Conservation (phyloP, 2,113 vertebrate species). For the Vireo altiloquus region DNA sequence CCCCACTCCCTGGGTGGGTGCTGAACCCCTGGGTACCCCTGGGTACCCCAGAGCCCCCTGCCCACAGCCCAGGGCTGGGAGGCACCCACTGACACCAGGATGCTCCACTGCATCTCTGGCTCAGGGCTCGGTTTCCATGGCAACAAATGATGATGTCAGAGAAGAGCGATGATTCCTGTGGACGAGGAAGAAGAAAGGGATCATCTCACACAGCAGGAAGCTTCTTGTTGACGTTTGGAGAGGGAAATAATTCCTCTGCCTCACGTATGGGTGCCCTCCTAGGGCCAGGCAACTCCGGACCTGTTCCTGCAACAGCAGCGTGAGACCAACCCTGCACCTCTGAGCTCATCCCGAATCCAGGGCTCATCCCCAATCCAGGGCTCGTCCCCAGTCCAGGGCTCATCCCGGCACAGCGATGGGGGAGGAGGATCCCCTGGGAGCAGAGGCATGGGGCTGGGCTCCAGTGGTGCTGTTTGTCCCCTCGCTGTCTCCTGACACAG, state of each 20-base stretch:
- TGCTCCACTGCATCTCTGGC: background rate
- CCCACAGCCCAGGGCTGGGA: background rate
- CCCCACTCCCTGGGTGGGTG: accelerated
- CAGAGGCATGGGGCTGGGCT: background rate
- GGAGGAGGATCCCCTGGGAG: too few species aligned
- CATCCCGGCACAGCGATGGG: accelerated
- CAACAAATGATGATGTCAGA: constrained; percentile 57
- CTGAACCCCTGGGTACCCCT: background rate
- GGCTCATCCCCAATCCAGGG: background rate
- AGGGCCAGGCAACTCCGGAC: background rate
- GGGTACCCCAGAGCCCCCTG: background rate
- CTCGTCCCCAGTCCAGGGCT: too few species aligned
- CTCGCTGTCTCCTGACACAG: accelerated
- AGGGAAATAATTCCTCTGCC: background rate
- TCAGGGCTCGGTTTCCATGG: constrained; percentile 7
- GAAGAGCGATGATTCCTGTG: background rate
- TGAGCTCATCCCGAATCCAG: background rate
- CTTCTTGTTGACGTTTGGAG: background rate
- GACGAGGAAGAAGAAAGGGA: background rate
- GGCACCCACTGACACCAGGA: background rate
- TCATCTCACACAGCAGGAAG: constrained; percentile 31
- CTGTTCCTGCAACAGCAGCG: accelerated
- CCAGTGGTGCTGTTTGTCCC: accelerated
- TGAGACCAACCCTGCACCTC: background rate
- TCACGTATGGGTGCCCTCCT: background rate